Evolutionary conservation across 2,797 vertebrate species (phyloP).

Genomic region (Corythornis leucogaster): DNA sequence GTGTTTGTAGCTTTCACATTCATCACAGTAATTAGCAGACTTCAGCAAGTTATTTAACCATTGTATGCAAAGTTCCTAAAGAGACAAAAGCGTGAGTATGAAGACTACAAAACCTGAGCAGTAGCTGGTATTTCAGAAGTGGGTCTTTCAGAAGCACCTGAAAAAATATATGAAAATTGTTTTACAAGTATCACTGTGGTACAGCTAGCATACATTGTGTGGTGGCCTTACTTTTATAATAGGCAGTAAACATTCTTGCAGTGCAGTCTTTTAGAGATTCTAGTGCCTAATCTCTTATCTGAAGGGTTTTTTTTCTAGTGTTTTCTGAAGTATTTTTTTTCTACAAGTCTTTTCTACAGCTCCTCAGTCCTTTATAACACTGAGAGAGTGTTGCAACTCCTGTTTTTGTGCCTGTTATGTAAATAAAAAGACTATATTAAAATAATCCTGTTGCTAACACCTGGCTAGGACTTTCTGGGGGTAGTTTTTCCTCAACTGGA

Average conservation of each 20-base stretch:
- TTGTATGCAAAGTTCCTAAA: fast-evolving
- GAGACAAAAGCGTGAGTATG: neutral
- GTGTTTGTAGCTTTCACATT: neutral
- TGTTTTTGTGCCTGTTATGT: neutral
- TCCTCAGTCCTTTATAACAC: neutral
- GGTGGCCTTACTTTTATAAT: neutral
- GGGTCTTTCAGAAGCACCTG: neutral
- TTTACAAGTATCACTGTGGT: neutral
- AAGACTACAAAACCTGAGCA: neutral
- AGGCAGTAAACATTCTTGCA: neutral
- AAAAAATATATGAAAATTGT: neutral
- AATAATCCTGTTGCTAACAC: neutral
- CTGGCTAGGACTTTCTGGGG: neutral
- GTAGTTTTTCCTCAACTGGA: neutral
- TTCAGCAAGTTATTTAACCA: neutral
- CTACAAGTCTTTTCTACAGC: neutral
- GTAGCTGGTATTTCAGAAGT: neutral
- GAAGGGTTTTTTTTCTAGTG: neutral
- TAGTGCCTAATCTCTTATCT: neutral
- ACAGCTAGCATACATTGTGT: neutral
- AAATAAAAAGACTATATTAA: neutral
- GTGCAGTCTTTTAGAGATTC: neutral
- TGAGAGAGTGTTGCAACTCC: too few relatives aligned
- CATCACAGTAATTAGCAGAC: neutral
- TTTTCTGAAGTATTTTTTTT: neutral